Conservation (phyloP, 1,140 invertebrate species). For the Ladona fulva region DNA sequence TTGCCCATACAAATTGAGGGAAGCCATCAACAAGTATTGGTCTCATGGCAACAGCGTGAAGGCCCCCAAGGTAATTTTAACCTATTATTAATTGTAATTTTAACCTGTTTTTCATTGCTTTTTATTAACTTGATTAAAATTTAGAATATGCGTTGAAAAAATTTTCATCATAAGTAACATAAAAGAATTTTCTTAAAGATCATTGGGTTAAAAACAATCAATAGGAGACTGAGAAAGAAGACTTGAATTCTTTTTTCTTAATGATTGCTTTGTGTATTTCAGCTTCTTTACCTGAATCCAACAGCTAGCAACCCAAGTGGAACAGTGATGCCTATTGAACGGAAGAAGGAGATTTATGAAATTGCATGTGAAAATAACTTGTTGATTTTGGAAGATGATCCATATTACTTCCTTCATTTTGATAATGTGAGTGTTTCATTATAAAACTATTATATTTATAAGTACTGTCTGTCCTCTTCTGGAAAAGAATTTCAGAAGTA, state of each 20-base stretch:
- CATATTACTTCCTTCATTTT: slow-evolving; percentile 45
- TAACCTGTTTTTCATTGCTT: no score
- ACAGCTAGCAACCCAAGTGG: slow-evolving; percentile 43
- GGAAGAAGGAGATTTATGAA: slow-evolving; percentile 39
- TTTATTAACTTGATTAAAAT: no score
- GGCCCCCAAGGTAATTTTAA: slow-evolving; percentile 29
- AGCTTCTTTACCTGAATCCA: slow-evolving; percentile 39
- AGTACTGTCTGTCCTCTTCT: not conserved
- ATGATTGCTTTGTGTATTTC: slow-evolving; percentile 13
- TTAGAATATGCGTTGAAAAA: no score
- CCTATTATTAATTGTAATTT: no score
- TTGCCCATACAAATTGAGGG: slow-evolving; percentile 36
- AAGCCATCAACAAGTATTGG: slow-evolving; percentile 38
- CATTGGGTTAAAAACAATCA: no score
- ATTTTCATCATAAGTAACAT: no score
- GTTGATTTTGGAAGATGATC: slow-evolving; percentile 45
- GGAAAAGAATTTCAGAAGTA: not conserved
- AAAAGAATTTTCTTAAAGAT: no score
- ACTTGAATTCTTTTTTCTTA: no score
- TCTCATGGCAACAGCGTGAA: slow-evolving; percentile 27
- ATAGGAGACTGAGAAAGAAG: no score
- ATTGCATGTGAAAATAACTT: slow-evolving; percentile 39
- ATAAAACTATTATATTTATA: no score
- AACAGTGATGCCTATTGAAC: slow-evolving; percentile 32
- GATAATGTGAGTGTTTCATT: slow-evolving; percentile 19